Evolutionary conservation across 2,888 invertebrate species (phyloP), one percentile per base, ranked within the genome.

Genomic region (Agrochola macilenta): DNA sequence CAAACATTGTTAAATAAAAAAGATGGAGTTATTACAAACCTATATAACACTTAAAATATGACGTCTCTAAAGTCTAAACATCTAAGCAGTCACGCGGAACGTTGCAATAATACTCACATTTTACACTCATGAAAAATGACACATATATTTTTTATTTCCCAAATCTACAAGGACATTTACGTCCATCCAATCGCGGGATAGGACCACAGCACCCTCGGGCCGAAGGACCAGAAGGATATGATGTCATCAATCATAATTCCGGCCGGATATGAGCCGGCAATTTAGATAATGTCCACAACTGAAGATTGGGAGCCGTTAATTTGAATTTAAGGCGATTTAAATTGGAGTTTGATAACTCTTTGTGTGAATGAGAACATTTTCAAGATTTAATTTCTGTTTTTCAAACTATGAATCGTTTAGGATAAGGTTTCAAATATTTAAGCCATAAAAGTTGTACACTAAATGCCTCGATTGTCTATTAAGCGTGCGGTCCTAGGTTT

Each of bases 201-300:
- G 75, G 75, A 75, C 72, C 73, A 58, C 52, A 63, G 54, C 39
- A 54, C 63, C 68, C 66, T 30, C 66, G 66, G 70, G n/a, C 63
- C 78, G 35, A 58, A 75, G 81, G 78, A 78, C 81, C 63, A 63
- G 83, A 76, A 58, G 79, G 83, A 71, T 81, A 73, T 86, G 79
- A 83, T 84, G 83, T 85, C 83, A 88, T 89, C 84, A 86, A 89
- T 89, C 89, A 89, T 83, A 87, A 83, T 86, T 79, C 78, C 58
- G 61, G 60, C 83, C 84, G 83, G 85, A 84, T 81, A 83, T 80
- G 81, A 77, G 65, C 58, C 72, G 68, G 75, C 84, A 89, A 89
- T 89, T 89, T 88, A 89, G 89, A 89, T 89, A 89, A 89, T 85
- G 84, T 84, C 86, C 76, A 69, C 79, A 80, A 80, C 57, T 78